Base-by-base conservation (phyloP, 2,113 vertebrate species). In the Equus przewalskii region DNA sequence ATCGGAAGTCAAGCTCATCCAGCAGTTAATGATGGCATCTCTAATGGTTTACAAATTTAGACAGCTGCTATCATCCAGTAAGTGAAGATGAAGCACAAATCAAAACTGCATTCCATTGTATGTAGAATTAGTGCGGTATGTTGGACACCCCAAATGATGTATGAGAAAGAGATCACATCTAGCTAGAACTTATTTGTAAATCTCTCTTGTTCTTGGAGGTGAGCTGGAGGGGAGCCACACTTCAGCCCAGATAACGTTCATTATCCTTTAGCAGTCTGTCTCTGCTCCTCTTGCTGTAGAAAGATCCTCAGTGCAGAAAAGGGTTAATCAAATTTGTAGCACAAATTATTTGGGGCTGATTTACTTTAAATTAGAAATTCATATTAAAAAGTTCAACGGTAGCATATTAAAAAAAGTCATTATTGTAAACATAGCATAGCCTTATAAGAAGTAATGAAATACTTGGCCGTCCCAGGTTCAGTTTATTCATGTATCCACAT, bases 371-470 rank as follows among this genome's bases (percentile, higher is more conserved):
- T 88, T 41, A 98, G 67, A 97, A 98, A 96, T 73, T 82, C n/a
- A 73, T 96, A 75, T 72, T 49, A 94, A 97, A 85, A 79, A 93
- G 73, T 97, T 96, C 65, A 94, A 60, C 18, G 18, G 33, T 81
- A 26, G 3, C 60, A 41, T 16, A 91, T 97, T 93, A 96, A 95
- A 97, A 46, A 69, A 94, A 96, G 21, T 96, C 84, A 92, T 94
- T 96, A 67, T 26, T 95, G 24, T 96, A 97, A 97, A 95, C 46
- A 87, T 96, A 96, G 96, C 51, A 41, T 97, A 98, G 89, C 76
- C n/a, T 98, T 94, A 56, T 6, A 97, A 95, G 64, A 96, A 97
- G 54, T 94, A 98, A 94, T 97, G 76, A 97, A 98, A 96, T 84
- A 44, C 18, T 95, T 93, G 58, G 91, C 11, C 93, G 30, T 67